A percentile compares a stretch with the other conserved stretches of the same genome.
These are phyloP conservation scores for Drosophila suboccidentalis DNA, from an alignment of 2,888 invertebrate species.

Conservation along the genomic window DNA sequence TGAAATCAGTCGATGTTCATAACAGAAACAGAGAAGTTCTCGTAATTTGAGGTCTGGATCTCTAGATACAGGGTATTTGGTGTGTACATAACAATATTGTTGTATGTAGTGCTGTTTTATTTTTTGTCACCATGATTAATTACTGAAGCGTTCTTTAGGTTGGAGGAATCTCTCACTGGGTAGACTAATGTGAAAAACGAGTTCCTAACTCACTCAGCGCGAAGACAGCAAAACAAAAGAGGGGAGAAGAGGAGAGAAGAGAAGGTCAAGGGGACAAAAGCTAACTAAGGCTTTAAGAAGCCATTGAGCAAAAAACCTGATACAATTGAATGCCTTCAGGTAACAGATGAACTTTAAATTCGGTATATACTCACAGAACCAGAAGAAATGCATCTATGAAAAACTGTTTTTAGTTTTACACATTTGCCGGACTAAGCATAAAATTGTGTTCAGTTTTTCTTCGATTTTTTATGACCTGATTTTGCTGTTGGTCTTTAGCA, in stretches of 20 bases:
- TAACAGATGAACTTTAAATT: constrained; percentile 2
- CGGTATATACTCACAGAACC: background rate
- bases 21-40: no score
- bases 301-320: constrained; percentile 11
- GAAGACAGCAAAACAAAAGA: background rate
- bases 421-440: constrained; percentile 29
- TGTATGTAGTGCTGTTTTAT: constrained; percentile 2
- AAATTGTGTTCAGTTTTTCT: background rate
- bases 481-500: constrained; percentile 36
- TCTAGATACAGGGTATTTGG: constrained; percentile 11
- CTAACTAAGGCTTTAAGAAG: constrained; percentile 22
- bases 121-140: constrained; percentile 40
- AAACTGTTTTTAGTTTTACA: constrained; percentile 55
- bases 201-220: constrained; percentile 17
- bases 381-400: constrained; percentile 49
- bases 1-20: no score
- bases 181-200: constrained; percentile 64
- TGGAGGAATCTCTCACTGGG: constrained; percentile 22
- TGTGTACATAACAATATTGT: background rate
- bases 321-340: constrained; percentile 19
- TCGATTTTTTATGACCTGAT: constrained; percentile 1
- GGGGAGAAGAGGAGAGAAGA: no score
- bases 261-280: background rate
- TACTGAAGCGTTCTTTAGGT: constrained; percentile 29
- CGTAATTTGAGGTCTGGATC: background rate